These are phyloP conservation scores for Probaryconus sp. DNA, from an alignment of 1,140 invertebrate species.

Conservation along the genomic window DNA sequence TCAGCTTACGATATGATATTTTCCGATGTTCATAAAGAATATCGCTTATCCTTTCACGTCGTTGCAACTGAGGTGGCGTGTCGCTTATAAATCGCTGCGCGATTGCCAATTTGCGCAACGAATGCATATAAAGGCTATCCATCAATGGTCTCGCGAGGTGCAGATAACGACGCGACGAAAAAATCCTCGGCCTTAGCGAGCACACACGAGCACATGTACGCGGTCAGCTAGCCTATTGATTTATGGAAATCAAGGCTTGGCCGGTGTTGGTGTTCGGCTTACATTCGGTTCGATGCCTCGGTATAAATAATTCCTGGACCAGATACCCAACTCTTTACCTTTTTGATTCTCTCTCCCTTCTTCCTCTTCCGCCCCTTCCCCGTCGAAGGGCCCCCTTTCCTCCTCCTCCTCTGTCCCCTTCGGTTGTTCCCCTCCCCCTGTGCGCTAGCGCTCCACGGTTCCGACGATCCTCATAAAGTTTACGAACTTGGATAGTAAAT, in stretches of 20 bases:
- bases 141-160: conserved; percentile 57
- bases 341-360: conserved; percentile 22
- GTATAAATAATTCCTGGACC: conserved; percentile 68
- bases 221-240: conserved; percentile 64
- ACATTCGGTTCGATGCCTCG: conserved; percentile 60
- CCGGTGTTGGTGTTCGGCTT: conserved; percentile 62
- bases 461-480: conserved; percentile 73
- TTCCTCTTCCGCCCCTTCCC: conserved; percentile 15
- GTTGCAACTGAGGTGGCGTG: conserved; percentile 11
- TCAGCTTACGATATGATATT: too few species aligned
- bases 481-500: conserved; percentile 72
- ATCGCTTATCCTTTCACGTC: conserved; percentile 13
- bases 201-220: conserved; percentile 36
- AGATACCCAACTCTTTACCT: conserved; percentile 46
- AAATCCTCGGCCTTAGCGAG: conserved; percentile 40
- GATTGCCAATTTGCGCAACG: conserved; percentile 56
- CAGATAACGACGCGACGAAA: conserved; percentile 60
- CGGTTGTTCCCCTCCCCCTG: conserved; percentile 9
- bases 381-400: too few species aligned
- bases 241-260: conserved; percentile 70
- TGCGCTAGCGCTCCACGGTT: conserved; percentile 62
- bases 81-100: conserved; percentile 48
- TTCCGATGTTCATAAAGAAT: conserved; percentile 3
- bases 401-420: conserved; percentile 28
- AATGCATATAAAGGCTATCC: conserved; percentile 56